Conservation (phyloP, 1,140 invertebrate species). For the Brachionus asplanchnoidis region DNA sequence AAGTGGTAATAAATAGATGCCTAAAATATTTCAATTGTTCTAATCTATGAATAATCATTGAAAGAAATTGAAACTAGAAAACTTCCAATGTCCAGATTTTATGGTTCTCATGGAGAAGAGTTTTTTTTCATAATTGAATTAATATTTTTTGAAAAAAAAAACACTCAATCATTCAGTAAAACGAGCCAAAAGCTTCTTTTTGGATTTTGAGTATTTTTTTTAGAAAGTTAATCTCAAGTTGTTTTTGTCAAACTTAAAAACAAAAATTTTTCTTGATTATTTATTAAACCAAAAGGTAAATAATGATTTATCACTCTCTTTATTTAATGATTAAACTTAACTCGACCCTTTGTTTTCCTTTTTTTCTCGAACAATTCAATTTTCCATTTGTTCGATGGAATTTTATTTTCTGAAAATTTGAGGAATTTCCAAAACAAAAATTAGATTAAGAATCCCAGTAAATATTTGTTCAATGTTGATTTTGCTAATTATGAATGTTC, state of each 20-base stretch:
- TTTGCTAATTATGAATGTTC: not conserved
- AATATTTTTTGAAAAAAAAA: not conserved
- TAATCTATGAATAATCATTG: not conserved
- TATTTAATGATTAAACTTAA: not conserved
- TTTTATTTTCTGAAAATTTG: not conserved
- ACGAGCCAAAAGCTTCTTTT: not conserved
- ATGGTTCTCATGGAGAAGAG: not conserved
- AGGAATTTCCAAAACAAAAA: not conserved
- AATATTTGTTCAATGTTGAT: not conserved
- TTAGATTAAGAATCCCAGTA: not conserved
- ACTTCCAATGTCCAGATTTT: not conserved
- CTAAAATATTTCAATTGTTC: not conserved
- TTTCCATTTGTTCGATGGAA: not conserved
- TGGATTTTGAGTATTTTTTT: not conserved
- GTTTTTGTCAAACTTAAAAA: not conserved
- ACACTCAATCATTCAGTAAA: not conserved
- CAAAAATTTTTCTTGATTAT: not conserved
- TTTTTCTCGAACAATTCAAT: not conserved
- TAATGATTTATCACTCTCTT: not conserved
- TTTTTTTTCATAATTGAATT: not conserved
- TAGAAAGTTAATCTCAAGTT: not conserved
- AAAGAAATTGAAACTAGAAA: not conserved
- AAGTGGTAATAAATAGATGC: not conserved
- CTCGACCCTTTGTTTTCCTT: no score
- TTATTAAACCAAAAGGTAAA: not conserved